Percentiles rank a stretch among this genome's conserved stretches.
Conservation (phyloP, 2,113 vertebrate species). For the Stegastes partitus region DNA sequence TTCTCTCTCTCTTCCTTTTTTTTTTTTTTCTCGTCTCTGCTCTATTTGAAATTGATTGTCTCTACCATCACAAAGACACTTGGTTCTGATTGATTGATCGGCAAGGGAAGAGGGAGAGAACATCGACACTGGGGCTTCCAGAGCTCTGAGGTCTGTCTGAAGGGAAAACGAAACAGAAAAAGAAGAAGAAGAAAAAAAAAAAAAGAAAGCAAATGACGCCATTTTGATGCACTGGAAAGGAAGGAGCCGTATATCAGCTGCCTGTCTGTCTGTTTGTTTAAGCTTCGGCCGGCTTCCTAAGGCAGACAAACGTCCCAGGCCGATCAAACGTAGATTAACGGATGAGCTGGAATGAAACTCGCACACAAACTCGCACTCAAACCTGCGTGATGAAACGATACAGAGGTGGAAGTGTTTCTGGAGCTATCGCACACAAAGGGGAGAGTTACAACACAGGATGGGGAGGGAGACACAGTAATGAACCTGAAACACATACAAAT, state of each 20-base stretch:
- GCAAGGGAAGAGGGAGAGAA: conserved; percentile 83
- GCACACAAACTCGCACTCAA: conserved; percentile 37
- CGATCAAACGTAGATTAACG: conserved; percentile 43
- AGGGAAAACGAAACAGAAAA: too few species aligned
- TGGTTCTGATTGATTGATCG: conserved; percentile 87
- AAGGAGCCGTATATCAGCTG: conserved; percentile 42
- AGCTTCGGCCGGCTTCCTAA: conserved; percentile 23
- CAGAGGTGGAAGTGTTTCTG: conserved; percentile 30
- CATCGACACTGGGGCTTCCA: conserved; percentile 70
- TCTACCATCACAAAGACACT: conserved; percentile 91
- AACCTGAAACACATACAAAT: conserved; percentile 57
- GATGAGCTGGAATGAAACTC: conserved; percentile 45
- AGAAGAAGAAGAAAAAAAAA: too few species aligned
- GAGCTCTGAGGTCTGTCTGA: conserved; percentile 55
- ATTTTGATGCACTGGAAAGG: conserved; percentile 66
- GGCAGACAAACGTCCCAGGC: conserved; percentile 54
- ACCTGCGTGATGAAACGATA: conserved; percentile 43
- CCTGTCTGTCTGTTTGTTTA: conserved; percentile 54
- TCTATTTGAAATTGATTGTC: conserved; percentile 89
- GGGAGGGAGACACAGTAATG: conserved; percentile 49
- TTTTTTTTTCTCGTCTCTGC: conserved; percentile 75
- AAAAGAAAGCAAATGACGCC: conserved; percentile 67
- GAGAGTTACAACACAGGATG: conserved; percentile 33
- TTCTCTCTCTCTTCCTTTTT: conserved; percentile 56
- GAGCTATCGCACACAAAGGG: conserved; percentile 34